Conservation (phyloP, 2,113 vertebrate genomes). For the Charina bottae region DNA sequence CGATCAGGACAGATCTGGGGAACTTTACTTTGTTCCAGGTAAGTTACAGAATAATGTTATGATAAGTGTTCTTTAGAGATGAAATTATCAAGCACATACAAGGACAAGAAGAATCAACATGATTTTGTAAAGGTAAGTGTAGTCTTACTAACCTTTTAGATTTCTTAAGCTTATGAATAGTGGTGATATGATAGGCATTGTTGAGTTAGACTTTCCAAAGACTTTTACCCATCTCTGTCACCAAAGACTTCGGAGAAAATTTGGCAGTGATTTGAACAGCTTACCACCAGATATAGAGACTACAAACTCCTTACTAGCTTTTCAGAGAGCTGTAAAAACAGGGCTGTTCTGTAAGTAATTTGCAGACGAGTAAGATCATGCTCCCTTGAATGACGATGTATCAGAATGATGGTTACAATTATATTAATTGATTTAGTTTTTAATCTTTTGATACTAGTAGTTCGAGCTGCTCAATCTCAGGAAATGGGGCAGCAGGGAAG, state of each 20-base stretch:
- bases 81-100: not conserved
- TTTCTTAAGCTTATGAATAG: not conserved
- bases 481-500: not conserved
- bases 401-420: not conserved
- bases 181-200: not conserved
- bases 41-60: not conserved
- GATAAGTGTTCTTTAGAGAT: not conserved
- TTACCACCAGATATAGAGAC: not conserved
- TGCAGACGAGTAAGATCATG: not conserved
- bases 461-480: not conserved
- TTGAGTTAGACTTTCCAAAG: not conserved
- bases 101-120: not conserved
- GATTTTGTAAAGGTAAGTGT: not conserved
- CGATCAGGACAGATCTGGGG: not conserved
- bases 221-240: not conserved
- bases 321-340: not conserved
- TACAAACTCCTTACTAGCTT: not conserved
- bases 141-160: not conserved
- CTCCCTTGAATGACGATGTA: not conserved
- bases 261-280: not conserved
- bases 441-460: not conserved
- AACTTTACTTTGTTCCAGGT: not conserved
- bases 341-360: not conserved
- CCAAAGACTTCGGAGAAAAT: not conserved
- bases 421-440: not conserved